Evolutionary conservation across 1,140 invertebrate species (phyloP), one percentile per base, ranked within the genome.

Genomic region (Oscheius sp.): DNA sequence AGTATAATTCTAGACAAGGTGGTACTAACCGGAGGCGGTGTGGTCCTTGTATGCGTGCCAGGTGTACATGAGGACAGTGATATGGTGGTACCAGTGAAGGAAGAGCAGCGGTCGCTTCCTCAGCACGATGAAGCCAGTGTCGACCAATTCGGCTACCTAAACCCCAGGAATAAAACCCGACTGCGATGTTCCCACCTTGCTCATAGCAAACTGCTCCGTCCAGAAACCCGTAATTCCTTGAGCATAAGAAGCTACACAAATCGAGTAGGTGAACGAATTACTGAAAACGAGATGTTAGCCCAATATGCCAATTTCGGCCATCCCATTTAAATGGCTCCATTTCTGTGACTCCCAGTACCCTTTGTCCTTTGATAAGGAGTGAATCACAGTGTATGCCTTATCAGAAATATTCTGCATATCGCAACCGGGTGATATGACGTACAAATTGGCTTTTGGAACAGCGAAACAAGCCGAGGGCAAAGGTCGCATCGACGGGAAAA

Each of bases 41-140:
- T 95, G 94, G 85, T 97, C 93, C 15, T 92, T 91, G 86, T 96
- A 97, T 2, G 92, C 93, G 87, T 95, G 97, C 95, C 95, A 98
- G 2, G 92, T 91, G 87, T 97, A 98, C 20, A 97, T 88, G 29
- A 98, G 88, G n/a, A 90, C 89, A 32, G 88, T 89, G 4, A 89
- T 85, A 79, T 90, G 89, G 78, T 90, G 89, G 78, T 89, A 90
- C 81, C 81, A 83, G 68, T 82, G 80, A 29, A 83, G 65, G 63
- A 83, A 84, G 32, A 84, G 82, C 10, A 84, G 67, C 15, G 81
- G 81, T 29, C 78, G 67, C 67, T 83, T 84, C n/a, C 83, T 73
- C 23, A 78, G 61, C 64, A 83, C 81, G 64, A 84, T 84, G 68
- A 83, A 83, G 20, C 69, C 75, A 15, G 82, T 84, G 63, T 83